phyloP scores from a whole-genome alignment of 2,797 vertebrate genomes.

The Anguilla pacifica region DNA sequence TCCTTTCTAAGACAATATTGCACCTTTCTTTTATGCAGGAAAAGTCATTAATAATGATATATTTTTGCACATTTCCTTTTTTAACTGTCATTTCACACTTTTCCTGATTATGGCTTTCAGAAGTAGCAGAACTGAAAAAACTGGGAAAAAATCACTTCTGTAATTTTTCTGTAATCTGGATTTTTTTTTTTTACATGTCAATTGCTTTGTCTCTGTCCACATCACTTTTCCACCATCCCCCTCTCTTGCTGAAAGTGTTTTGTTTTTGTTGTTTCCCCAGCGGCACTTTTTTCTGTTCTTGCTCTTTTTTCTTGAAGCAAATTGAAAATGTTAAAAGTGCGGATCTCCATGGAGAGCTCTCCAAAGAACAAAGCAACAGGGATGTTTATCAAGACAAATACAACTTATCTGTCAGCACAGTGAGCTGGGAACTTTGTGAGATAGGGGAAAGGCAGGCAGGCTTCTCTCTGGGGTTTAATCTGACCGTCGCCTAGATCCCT shows the following conservation, averaged over 20 bases:
- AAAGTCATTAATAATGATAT: neutral
- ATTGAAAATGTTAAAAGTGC: neutral
- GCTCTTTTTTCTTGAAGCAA: neutral
- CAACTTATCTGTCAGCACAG: conserved; percentile 11
- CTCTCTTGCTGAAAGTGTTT: neutral
- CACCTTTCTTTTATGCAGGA: neutral
- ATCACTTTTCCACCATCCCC: neutral
- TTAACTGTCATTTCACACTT: neutral
- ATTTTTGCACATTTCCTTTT: neutral
- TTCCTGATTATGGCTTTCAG: neutral
- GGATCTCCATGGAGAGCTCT: conserved; percentile 6
- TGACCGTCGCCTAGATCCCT: neutral
- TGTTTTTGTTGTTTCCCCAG: neutral
- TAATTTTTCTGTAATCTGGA: neutral
- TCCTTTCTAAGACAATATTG: neutral
- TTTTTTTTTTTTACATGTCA: neutral
- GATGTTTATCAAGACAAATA: conserved; percentile 20
- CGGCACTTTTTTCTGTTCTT: neutral
- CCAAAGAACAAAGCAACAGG: conserved; percentile 4
- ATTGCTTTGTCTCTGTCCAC: neutral
- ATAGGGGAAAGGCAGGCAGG: neutral
- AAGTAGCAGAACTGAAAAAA: neutral
- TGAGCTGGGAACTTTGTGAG: neutral
- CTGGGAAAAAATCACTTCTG: neutral
- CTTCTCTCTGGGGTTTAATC: neutral